Conservation (phyloP, 1,140 invertebrate species). For the Heliconius himera region DNA sequence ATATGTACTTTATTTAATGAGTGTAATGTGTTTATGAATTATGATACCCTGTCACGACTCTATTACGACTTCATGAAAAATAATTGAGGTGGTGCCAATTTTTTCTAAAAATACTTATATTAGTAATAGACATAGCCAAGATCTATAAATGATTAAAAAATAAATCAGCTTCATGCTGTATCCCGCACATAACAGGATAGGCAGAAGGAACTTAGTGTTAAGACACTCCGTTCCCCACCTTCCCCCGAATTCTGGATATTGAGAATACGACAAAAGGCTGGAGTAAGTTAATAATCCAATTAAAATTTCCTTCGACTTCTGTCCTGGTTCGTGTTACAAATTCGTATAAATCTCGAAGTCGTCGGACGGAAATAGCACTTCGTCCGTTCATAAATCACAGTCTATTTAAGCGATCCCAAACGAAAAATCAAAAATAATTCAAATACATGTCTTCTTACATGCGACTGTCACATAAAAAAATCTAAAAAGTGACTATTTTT, state of each 20-base stretch:
- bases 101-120: background rate
- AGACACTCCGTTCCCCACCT: too few relatives aligned
- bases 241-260: background rate
- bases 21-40: background rate
- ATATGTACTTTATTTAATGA: background rate
- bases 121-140: background rate
- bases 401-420: slow-evolving; percentile 78
- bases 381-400: slow-evolving; percentile 74
- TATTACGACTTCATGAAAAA: slow-evolving; percentile 3
- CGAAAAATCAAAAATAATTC: slow-evolving; percentile 77
- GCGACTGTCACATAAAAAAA: slow-evolving; percentile 47
- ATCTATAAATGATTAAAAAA: background rate
- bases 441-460: slow-evolving; percentile 57
- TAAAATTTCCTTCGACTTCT: slow-evolving; percentile 76
- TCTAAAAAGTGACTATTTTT: slow-evolving; percentile 7
- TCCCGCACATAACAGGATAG: too few relatives aligned
- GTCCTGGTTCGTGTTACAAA: slow-evolving; percentile 76
- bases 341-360: slow-evolving; percentile 79
- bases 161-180: too few relatives aligned
- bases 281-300: slow-evolving; percentile 68
- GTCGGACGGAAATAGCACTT: slow-evolving; percentile 79
- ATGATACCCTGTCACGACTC: background rate
- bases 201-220: too few relatives aligned
- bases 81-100: slow-evolving; percentile 22
- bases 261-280: slow-evolving; percentile 33